These are phyloP conservation scores for Trachops cirrhosus DNA, from an alignment of 2,797 vertebrate species.

Conservation along the genomic window DNA sequence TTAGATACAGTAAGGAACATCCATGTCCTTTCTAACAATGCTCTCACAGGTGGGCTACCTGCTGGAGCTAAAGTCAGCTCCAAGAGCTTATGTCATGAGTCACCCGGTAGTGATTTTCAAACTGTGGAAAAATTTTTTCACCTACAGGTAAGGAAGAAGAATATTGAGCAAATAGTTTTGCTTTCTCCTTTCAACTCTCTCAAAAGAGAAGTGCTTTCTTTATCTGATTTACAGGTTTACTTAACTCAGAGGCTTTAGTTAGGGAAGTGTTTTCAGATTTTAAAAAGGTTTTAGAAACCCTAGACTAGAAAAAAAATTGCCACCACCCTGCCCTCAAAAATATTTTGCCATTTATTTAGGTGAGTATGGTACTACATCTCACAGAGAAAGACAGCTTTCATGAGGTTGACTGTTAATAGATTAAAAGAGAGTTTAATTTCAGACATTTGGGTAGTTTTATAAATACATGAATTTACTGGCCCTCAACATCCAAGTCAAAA, in stretches of 20 bases:
- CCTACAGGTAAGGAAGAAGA: not conserved
- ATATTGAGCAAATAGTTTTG: not conserved
- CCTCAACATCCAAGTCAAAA: constrained; percentile 36
- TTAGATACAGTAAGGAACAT: not conserved
- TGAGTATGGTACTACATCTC: not conserved
- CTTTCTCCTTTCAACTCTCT: not conserved
- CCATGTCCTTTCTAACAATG: not conserved
- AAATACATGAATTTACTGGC: not conserved
- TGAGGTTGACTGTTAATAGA: not conserved
- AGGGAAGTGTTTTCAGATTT: not conserved
- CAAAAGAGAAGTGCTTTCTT: constrained; percentile 13
- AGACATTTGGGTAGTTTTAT: not conserved
- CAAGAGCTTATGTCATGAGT: not conserved
- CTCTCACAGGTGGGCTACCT: not conserved
- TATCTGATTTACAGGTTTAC: constrained; percentile 21
- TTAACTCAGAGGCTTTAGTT: constrained; percentile 4
- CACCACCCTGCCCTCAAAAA: not conserved
- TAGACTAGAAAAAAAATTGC: not conserved
- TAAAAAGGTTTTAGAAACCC: not conserved
- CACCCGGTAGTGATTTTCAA: not conserved
- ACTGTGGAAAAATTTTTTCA: constrained; percentile 22
- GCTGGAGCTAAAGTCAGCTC: not conserved
- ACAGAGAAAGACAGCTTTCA: not conserved
- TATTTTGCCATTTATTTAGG: constrained; percentile 20
- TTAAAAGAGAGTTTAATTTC: not conserved